A percentile compares a stretch with the other conserved stretches of the same genome.
These are phyloP conservation scores for Ormyrus pomaceus DNA, from an alignment of 2,888 invertebrate species.

Conservation along the genomic window DNA sequence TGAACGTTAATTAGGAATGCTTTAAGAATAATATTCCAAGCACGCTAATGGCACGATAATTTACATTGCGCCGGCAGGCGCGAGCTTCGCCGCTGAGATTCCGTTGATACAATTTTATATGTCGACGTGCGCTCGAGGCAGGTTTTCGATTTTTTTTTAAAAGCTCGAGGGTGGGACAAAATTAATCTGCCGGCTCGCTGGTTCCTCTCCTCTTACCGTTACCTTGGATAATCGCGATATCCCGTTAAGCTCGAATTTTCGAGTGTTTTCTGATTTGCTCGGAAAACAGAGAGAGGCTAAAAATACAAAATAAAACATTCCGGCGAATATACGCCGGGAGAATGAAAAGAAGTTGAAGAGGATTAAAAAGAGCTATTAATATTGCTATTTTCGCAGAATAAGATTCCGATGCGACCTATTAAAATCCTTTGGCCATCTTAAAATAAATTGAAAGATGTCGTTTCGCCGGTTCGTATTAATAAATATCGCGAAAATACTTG, in stretches of 20 bases:
- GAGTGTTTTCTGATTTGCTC: neutral
- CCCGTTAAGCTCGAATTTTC: too few species aligned
- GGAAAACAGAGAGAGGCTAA: conserved; percentile 15
- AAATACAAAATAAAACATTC: conserved; percentile 28
- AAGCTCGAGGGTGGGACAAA: neutral
- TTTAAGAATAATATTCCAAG: conserved; percentile 47
- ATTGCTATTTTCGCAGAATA: conserved; percentile 28
- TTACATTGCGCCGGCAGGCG: conserved; percentile 35
- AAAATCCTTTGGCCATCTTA: neutral
- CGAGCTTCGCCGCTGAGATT: neutral
- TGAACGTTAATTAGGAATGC: conserved; percentile 52
- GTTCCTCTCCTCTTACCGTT: neutral
- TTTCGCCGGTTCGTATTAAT: conserved; percentile 1
- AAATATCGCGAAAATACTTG: conserved; percentile 1
- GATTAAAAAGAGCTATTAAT: conserved; percentile 35
- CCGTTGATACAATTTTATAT: conserved; percentile 4
- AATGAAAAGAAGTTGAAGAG: conserved; percentile 9
- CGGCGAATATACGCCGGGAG: neutral
- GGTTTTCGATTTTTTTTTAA: too few species aligned
- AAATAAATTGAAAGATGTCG: conserved; percentile 7
- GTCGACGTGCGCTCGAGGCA: neutral
- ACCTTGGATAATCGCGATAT: neutral
- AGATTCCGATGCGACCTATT: conserved; percentile 15
- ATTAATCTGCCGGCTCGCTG: neutral
- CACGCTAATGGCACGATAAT: conserved; percentile 44